phyloP scores from a whole-genome alignment of 2,888 invertebrate species.

The Ophioninae sp. region DNA sequence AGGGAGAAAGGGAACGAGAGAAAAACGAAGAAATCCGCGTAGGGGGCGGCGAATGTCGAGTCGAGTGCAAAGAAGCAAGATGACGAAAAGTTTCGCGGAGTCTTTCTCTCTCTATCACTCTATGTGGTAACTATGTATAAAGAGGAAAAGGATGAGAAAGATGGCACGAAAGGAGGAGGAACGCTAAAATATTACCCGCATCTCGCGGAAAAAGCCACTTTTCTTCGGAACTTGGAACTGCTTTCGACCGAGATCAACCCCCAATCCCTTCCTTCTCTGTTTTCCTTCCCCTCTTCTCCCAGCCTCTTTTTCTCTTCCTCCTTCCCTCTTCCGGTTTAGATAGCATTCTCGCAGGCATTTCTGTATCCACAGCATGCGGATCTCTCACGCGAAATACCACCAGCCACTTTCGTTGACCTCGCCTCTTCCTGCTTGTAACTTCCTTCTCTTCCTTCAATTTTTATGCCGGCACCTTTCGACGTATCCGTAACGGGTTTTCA shows the following conservation, averaged over 20 bases:
- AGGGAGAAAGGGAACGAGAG: slow-evolving; percentile 18
- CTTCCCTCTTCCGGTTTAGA: slow-evolving; percentile 24
- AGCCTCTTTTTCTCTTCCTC: slow-evolving; percentile 22
- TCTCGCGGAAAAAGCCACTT: slow-evolving; percentile 71
- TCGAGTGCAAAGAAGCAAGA: slow-evolving; percentile 56
- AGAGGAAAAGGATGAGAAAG: slow-evolving; percentile 38
- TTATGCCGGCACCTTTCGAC: slow-evolving; percentile 15
- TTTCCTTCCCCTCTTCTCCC: not conserved
- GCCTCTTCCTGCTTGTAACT: slow-evolving; percentile 2
- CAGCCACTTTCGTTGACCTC: slow-evolving; percentile 37
- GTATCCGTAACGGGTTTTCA: slow-evolving; percentile 22
- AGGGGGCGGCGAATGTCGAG: slow-evolving; percentile 26
- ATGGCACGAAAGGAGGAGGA: slow-evolving; percentile 42
- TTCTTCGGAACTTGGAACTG: slow-evolving; percentile 67
- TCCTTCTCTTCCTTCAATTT: slow-evolving; percentile 23
- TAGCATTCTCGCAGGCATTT: slow-evolving; percentile 15
- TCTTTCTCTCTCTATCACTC: no score
- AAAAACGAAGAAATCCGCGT: not conserved
- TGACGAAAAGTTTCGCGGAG: slow-evolving; percentile 71
- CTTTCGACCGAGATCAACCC: slow-evolving; percentile 50
- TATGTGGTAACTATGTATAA: slow-evolving; percentile 67
- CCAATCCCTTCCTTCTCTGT: slow-evolving; percentile 9
- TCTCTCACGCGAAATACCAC: slow-evolving; percentile 44
- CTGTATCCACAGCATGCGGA: slow-evolving; percentile 32
- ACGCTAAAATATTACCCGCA: slow-evolving; percentile 75